Evolutionary conservation across 1,140 invertebrate species (phyloP).

Genomic region (Philopotamus ludificatus): DNA sequence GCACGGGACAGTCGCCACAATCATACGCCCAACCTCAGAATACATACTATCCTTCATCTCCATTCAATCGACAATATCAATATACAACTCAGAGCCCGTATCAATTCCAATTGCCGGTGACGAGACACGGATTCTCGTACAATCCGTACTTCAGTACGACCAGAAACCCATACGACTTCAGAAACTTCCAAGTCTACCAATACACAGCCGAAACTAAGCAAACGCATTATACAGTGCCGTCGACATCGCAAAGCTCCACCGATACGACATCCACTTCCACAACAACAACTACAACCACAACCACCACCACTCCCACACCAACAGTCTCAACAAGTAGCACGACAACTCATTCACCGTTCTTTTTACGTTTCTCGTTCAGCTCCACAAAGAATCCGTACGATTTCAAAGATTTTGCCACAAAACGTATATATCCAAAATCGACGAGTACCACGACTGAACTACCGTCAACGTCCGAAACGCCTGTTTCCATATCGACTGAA

Average conservation of each 20-base stretch:
- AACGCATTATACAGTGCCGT: conserved; percentile 32
- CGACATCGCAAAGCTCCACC: conserved; percentile 12
- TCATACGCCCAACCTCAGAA: conserved; percentile 11
- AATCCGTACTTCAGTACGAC: conserved; percentile 37
- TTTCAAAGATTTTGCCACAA: conserved; percentile 55
- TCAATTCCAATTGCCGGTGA: conserved; percentile 26
- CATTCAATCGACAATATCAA: conserved; percentile 10
- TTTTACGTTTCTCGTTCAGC: conserved; percentile 50
- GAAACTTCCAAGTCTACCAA: conserved; percentile 41
- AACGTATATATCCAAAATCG: conserved; percentile 32
- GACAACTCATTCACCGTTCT: conserved; percentile 45
- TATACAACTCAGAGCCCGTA: conserved; percentile 41
- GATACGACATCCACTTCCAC: conserved; percentile 22
- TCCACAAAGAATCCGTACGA: conserved; percentile 57
- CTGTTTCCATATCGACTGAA: conserved; percentile 27
- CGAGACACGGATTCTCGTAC: conserved; percentile 24
- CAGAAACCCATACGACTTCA: conserved; percentile 45
- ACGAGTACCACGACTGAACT: conserved; percentile 36
- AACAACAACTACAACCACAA: conserved; percentile 8
- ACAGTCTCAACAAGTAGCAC: conserved; percentile 3
- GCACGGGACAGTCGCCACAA: conserved; percentile 24
- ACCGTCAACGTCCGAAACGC: conserved; percentile 25
- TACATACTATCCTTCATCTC: conserved; percentile 20
- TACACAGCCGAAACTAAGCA: conserved; percentile 40
- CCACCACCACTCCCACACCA: conserved; percentile 8